These are phyloP conservation scores for Xanthorhoe spadicearia DNA, from an alignment of 2,888 invertebrate species.

Conservation along the genomic window DNA sequence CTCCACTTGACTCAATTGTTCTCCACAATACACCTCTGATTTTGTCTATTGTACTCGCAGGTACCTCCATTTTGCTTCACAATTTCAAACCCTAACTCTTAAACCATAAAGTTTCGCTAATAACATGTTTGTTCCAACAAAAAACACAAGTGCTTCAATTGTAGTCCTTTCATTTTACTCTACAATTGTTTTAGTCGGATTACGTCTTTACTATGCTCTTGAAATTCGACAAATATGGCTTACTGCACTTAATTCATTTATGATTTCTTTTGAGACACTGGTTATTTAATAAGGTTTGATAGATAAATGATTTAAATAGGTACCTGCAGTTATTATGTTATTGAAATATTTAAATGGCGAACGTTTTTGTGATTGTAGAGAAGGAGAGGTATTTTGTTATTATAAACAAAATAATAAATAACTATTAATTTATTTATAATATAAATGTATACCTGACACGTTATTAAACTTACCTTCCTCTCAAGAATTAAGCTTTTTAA, in stretches of 20 bases:
- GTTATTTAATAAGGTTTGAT: too few relatives aligned
- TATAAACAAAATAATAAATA: too few relatives aligned
- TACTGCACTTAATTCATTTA: background rate
- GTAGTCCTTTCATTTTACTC: slow-evolving; percentile 29
- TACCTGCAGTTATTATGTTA: too few relatives aligned
- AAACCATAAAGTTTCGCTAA: background rate
- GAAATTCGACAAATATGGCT: background rate
- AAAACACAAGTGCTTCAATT: slow-evolving; percentile 36
- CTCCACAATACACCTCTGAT: slow-evolving; percentile 68
- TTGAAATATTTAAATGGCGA: too few relatives aligned
- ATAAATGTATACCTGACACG: too few relatives aligned
- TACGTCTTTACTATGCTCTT: slow-evolving; percentile 18
- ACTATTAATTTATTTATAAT: too few relatives aligned
- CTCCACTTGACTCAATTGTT: slow-evolving; percentile 73
- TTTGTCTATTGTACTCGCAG: slow-evolving; percentile 67
- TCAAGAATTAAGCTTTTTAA: too few relatives aligned
- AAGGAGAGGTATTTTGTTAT: too few relatives aligned
- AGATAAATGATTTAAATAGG: too few relatives aligned
- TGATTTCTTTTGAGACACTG: background rate
- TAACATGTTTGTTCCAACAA: slow-evolving; percentile 36
- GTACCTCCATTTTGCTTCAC: slow-evolving; percentile 47
- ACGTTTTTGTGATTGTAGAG: too few relatives aligned
- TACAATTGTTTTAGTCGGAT: slow-evolving; percentile 37
- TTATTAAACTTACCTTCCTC: too few relatives aligned
- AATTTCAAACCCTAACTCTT: slow-evolving; percentile 12